Conservation (phyloP, 2,888 invertebrate species). For the Ypsolopha sequella region DNA sequence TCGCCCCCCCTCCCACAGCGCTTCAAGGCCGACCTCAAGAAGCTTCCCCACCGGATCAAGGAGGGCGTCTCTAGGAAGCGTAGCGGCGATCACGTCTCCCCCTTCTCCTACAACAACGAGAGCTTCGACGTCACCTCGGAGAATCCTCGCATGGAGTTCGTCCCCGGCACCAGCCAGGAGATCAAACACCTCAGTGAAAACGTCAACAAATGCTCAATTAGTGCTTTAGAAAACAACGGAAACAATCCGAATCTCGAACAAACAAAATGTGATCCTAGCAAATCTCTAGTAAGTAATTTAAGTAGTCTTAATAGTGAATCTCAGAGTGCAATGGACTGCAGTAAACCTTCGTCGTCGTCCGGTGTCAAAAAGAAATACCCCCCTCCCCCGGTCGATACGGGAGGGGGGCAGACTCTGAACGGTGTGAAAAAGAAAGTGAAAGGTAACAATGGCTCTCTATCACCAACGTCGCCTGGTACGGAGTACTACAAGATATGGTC, state of each 20-base stretch:
- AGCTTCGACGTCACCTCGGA: slow-evolving; percentile 66
- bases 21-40: slow-evolving; percentile 71
- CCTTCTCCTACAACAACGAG: slow-evolving; percentile 61
- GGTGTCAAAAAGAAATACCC: slow-evolving; percentile 66
- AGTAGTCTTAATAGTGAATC: slow-evolving; percentile 62
- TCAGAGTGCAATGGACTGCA: slow-evolving; percentile 38
- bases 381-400: slow-evolving; percentile 68
- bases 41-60: slow-evolving; percentile 66
- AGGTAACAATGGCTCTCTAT: slow-evolving; percentile 60
- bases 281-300: slow-evolving; percentile 57
- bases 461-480: slow-evolving; percentile 69
- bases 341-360: slow-evolving; percentile 44
- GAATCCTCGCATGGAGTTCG: slow-evolving; percentile 50
- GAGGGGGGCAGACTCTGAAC: slow-evolving; percentile 50
- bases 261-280: slow-evolving; percentile 62
- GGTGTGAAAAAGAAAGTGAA: slow-evolving; percentile 78
- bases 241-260: slow-evolving; percentile 48
- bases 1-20: slow-evolving; percentile 59
- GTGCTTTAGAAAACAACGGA: slow-evolving; percentile 60
- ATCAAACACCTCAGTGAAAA: slow-evolving; percentile 63
- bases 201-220: slow-evolving; percentile 70
- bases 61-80: slow-evolving; percentile 64
- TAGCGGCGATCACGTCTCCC: slow-evolving; percentile 57
- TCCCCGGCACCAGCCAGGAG: slow-evolving; percentile 49
- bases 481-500: slow-evolving; percentile 81